Percentiles rank a stretch among this genome's conserved stretches.
phyloP scores from a whole-genome alignment of 1,140 invertebrate species.

The Drosophila pandora region DNA sequence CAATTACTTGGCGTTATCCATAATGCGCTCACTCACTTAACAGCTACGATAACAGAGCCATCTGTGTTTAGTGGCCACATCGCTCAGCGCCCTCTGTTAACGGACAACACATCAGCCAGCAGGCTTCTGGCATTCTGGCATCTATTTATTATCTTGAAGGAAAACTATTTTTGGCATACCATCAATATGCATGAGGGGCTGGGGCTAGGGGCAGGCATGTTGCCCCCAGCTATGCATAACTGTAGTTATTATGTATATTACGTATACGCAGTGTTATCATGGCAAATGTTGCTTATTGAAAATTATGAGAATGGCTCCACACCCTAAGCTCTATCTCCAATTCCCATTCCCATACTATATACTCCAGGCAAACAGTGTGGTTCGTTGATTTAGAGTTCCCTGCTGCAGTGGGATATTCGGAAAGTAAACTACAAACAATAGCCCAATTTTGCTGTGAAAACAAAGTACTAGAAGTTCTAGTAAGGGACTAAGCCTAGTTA shows the following conservation, averaged over 20 bases:
- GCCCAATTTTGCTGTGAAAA: neutral
- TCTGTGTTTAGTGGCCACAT: constrained; percentile 33
- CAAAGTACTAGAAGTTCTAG: neutral
- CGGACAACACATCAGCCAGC: neutral
- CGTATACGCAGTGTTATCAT: constrained; percentile 68
- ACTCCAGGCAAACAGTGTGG: constrained; percentile 24
- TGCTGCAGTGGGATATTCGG: neutral
- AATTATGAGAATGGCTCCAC: constrained; percentile 54
- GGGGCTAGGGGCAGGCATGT: constrained; percentile 9
- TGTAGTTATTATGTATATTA: constrained; percentile 69
- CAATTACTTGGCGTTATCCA: constrained; percentile 39
- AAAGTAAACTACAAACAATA: constrained; percentile 1
- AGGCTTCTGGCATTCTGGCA: constrained; percentile 6
- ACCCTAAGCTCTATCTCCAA: constrained; percentile 45
- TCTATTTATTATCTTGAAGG: constrained; percentile 26
- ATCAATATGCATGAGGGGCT: constrained; percentile 53
- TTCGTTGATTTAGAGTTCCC: neutral
- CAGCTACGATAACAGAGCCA: constrained; percentile 6
- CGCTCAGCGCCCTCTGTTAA: constrained; percentile 13
- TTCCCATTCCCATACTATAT: neutral
- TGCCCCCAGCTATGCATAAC: constrained; percentile 37
- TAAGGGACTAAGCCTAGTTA: neutral
- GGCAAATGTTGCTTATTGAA: constrained; percentile 63
- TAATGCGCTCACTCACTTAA: constrained; percentile 14
- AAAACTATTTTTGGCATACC: constrained; percentile 31